Percentiles rank a stretch among this genome's conserved stretches.
Evolutionary conservation across 2,797 vertebrate genomes (phyloP).

Genomic region (Spondyliosoma cantharus): DNA sequence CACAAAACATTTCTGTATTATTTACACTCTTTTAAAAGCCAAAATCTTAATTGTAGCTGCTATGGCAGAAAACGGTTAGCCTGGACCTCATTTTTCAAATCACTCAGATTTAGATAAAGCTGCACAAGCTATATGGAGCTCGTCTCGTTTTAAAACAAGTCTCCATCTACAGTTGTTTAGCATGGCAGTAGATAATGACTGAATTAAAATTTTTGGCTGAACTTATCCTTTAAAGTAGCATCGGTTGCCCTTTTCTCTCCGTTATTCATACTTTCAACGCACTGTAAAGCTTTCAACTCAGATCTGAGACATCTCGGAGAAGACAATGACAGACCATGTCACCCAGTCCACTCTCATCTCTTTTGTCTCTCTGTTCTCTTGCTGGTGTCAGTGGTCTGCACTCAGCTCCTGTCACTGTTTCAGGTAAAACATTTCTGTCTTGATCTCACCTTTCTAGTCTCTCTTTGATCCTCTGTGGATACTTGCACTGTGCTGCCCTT

Average conservation of each 20-base stretch:
- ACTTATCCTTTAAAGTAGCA: background rate
- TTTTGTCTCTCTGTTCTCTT: constrained; percentile 1
- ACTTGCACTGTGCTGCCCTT: background rate
- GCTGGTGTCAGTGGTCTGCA: background rate
- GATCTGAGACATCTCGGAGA: background rate
- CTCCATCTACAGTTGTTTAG: no score
- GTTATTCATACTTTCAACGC: background rate
- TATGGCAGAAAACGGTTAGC: no score
- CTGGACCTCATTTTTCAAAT: no score
- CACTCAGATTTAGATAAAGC: no score
- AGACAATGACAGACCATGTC: background rate
- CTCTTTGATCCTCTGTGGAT: constrained; percentile 24
- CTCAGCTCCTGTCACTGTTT: background rate
- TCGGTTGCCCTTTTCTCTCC: background rate
- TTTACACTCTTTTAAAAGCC: no score
- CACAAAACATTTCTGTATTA: no score
- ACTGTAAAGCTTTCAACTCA: background rate
- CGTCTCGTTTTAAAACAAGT: no score
- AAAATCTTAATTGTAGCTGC: no score
- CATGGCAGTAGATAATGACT: no score
- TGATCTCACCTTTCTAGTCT: constrained; percentile 1
- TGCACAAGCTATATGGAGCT: no score
- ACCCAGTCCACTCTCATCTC: background rate
- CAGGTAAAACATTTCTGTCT: background rate
- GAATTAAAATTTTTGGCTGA: no score